Evolutionary conservation across 2,888 invertebrate genomes (phyloP), one percentile per base, ranked within the genome.

Genomic region (Disparrhopalites patrizii): DNA sequence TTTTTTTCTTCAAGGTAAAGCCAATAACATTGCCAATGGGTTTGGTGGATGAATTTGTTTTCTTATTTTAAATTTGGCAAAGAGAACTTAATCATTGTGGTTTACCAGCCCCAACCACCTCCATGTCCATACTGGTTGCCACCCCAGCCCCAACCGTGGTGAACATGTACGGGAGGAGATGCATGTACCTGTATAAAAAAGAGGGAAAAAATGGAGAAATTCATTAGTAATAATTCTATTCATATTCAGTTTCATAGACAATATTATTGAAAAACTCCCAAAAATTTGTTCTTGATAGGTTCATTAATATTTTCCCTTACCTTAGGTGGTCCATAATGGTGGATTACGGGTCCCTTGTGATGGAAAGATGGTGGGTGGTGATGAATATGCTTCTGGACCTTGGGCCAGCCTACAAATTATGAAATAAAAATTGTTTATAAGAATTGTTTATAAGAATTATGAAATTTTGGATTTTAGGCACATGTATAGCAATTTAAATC

Each of bases 351-450:
- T 52, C 60, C 65, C 54, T 60, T 58, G 38, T 65, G 60, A 3
- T 65, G 66, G 68, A 68, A 68, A 38, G 55, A 47, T 58, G 67
- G 67, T 67, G 67, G 67, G 30, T 70, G 67, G 43, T 70, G 67
- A 58, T 70, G 67, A 31, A 70, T 70, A 64, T 70, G 69, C 58
- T 68, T 70, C 33, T 55, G 62, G 20, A 62, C 62, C 31, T 67
- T 62, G 7, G 58, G 58, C 69, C 66, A 66, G 20, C 65, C 67
- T 62, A 27, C 28, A 50, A 15, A 52, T 4, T n/a, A 60, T 5
- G 10, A 38, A 4, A 60, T 28, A 7, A 54, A 50, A 50, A 50
- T 10, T 10, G 15, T 10, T 10, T 13, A 15, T 36, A 13, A 36
- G 15, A 36, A 36, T 36, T 15, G 15, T 36, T 36, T 36, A 10